Evolutionary conservation across 2,888 invertebrate genomes (phyloP).

Genomic region (Rhabditoides inermis): DNA sequence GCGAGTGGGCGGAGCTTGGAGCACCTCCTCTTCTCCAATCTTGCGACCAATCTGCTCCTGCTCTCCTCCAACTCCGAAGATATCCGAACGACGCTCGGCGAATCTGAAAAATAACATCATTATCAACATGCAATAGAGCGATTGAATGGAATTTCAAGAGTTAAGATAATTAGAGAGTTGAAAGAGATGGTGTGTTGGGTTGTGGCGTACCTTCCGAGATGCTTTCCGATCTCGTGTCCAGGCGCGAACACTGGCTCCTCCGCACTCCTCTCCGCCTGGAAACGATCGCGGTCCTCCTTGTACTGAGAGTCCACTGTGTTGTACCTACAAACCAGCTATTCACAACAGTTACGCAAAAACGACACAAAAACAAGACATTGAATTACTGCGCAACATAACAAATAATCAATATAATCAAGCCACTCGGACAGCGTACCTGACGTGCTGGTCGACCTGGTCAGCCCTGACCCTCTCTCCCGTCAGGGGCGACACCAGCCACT

Average conservation of each 20-base stretch:
- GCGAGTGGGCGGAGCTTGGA: conserved; percentile 2
- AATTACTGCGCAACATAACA: neutral
- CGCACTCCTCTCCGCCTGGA: conserved; percentile 52
- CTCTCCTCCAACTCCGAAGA: conserved; percentile 81
- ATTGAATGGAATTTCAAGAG: neutral
- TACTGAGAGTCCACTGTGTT: conserved; percentile 51
- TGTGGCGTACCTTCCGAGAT: conserved; percentile 60
- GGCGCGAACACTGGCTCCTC: conserved; percentile 76
- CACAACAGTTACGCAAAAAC: neutral
- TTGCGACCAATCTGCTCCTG: conserved; percentile 99
- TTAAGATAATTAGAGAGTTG: too few relatives aligned
- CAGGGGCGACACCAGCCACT: conserved; percentile 91
- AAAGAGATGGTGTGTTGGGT: too few relatives aligned
- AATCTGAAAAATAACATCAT: conserved; percentile 71
- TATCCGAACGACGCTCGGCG: conserved; percentile 97
- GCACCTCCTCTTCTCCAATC: conserved; percentile 58
- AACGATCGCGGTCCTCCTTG: conserved; percentile 91
- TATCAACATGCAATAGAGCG: neutral
- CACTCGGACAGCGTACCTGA: conserved; percentile 65
- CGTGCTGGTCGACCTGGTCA: conserved; percentile 92
- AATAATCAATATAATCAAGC: neutral
- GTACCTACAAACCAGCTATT: conserved; percentile 27
- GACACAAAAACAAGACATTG: neutral
- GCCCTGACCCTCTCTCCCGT: conserved; percentile 95
- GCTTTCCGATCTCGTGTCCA: conserved; percentile 82